Evolutionary conservation across 2,113 vertebrate species (phyloP), one percentile per base, ranked within the genome.

Genomic region (Colistium nudipinnis): DNA sequence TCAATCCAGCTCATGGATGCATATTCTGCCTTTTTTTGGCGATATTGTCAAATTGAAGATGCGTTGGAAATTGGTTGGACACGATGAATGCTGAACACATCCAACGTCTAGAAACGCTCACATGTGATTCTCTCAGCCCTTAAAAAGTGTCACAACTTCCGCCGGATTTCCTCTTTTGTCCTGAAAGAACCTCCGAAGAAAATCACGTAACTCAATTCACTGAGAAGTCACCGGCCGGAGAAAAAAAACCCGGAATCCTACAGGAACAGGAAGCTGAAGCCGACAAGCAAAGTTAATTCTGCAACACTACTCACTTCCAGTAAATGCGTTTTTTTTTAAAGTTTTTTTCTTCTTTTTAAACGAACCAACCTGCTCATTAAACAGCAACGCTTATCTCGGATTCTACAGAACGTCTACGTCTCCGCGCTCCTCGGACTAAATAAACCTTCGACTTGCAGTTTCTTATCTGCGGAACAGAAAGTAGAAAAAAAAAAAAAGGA

Each of bases 391-490:
- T 92, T 93, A 91, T 92, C 27, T 55, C 71, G 6, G 88, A 43
- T 57, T 82, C 94, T 93, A 95, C 93, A 94, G 93, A 93, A 95
- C 94, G 96, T 93, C 94, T 95, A 97, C 87, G 88, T 89, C 94
- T 94, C 93, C 93, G 91, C 93, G 94, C 92, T 93, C 25, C 67
- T 94, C 93, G 90, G 93, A 95, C 94, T 95, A 96, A 95, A 95
- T 93, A 94, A 94, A 95, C 92, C 91, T 94, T 92, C 93, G 95
- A 95, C n/a, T n/a, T n/a, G n/a, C 93, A 92, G 8, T 93, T 93
- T 92, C 93, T 93, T 94, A 95, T 93, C 92, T 25, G 93, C 93
- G 93, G 90, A 93, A 94, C 93, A 93, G 85, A 82, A 92, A 71
- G 91, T 88, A 91, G 87, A 85, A 91, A 90, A 88, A 92, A 92